These are phyloP conservation scores for Automeris io DNA, from an alignment of 2,888 invertebrate genomes.

Conservation along the genomic window DNA sequence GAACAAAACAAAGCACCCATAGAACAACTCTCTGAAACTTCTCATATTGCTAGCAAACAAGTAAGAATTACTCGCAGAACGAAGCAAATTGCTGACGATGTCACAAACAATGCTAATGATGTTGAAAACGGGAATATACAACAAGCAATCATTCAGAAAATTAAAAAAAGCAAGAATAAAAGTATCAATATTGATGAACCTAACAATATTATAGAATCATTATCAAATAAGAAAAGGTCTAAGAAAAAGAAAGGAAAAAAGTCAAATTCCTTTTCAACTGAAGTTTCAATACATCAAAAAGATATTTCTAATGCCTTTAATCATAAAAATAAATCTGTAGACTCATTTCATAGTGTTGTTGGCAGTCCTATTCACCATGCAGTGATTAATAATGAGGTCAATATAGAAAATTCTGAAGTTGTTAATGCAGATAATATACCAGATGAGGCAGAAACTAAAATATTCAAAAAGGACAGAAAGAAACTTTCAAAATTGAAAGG, in stretches of 20 bases:
- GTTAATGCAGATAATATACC: constrained; percentile 8
- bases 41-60: constrained; percentile 18
- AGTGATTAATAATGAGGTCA: not conserved
- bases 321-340: constrained; percentile 36
- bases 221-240: constrained; percentile 25
- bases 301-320: constrained; percentile 18
- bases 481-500: not conserved
- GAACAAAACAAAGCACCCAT: constrained; percentile 28
- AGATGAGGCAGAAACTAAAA: constrained; percentile 11
- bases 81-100: constrained; percentile 26
- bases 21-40: constrained; percentile 15
- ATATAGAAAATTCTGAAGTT: not conserved
- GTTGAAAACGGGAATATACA: constrained; percentile 14
- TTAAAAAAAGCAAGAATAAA: constrained; percentile 31
- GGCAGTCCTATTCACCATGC: constrained; percentile 30
- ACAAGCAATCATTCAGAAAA: constrained; percentile 20
- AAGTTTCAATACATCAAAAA: constrained; percentile 18
- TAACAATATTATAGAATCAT: constrained; percentile 13
- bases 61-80: constrained; percentile 36
- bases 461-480: not conserved
- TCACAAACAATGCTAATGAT: constrained; percentile 16
- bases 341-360: constrained; percentile 60
- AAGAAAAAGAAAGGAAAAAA: constrained; percentile 37
- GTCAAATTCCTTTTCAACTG: constrained; percentile 22
- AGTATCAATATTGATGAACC: constrained; percentile 12